Percentiles rank a stretch among this genome's conserved stretches.
These are phyloP conservation scores for Acanthis flammea DNA, from an alignment of 2,797 vertebrate genomes.

Conservation along the genomic window DNA sequence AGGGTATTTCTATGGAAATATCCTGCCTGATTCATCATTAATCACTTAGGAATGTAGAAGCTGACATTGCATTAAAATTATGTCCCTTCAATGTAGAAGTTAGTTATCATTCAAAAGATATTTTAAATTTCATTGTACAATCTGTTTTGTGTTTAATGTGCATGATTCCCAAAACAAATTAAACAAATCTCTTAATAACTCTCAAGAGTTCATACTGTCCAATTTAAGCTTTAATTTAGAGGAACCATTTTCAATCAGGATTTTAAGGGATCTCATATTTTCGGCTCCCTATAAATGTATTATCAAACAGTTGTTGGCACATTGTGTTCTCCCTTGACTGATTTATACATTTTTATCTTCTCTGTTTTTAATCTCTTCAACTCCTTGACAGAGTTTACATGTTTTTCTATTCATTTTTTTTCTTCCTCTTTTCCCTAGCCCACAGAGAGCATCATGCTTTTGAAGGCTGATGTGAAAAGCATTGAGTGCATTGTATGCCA, in stretches of 20 bases:
- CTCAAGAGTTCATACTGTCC: background rate
- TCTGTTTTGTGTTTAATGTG: background rate
- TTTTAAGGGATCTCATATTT: background rate
- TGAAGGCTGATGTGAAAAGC: slow-evolving; percentile 89
- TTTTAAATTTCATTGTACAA: background rate
- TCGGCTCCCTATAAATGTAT: background rate
- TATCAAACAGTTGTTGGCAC: background rate
- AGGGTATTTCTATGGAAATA: background rate
- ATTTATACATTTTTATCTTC: background rate
- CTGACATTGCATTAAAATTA: background rate
- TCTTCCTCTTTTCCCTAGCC: slow-evolving; percentile 76
- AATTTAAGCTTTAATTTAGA: background rate
- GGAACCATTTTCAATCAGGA: background rate
- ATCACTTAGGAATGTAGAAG: background rate
- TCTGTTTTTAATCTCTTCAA: background rate
- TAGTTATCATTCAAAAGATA: background rate
- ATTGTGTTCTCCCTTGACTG: background rate
- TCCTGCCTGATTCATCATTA: background rate
- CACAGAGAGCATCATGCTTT: slow-evolving; percentile 95
- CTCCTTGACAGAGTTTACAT: background rate
- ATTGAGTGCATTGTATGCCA: slow-evolving; percentile 76
- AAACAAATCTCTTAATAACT: background rate
- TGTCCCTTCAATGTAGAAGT: background rate
- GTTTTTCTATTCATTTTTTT: slow-evolving; percentile 31
- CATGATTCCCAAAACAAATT: background rate